Base-by-base conservation (phyloP, 2,888 invertebrate genomes). In the Caenorhabditis doughertyi region DNA sequence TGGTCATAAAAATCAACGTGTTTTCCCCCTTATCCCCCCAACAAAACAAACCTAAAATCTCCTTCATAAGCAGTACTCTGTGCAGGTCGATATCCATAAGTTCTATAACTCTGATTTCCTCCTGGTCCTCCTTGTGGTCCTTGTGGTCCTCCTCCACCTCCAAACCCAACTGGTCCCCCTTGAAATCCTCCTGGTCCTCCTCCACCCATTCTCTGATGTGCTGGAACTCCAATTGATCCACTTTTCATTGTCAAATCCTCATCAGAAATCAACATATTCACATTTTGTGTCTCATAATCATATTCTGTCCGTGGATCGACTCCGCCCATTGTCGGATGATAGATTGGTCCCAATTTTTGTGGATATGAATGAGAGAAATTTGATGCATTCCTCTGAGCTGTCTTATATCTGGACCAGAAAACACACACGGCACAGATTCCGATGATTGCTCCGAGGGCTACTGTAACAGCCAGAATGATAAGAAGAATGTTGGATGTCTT, bases 231-330 rank as follows among this genome's bases (percentile, higher is more conserved):
- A 18, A 89, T 76, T 11, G 89, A 89, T 29, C 88, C 87, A 65
- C 87, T 86, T 71, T 89, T 90, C 79, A 90, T 73, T 55, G 89
- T 85, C 60, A 88, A 72, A 56, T 90, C 89, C 51, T 92, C 92
- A 55, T 92, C 92, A 9, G 91, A 88, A 32, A 92, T 89, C n/a
- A 90, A 88, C 87, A 92, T 84, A 64, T 92, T 90, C 74, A 91
- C 68, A 87, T 91, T 90, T 89, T 91, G 82, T 7, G 81, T 81
- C 70, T 81, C 81, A 44, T 77, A 82, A 32, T 88, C 87, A 58
- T 91, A 90, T 53, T 85, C 82, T 23, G 86, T 83, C 53, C 90
- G 84, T 49, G 85, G 85, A 27, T 85, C 80, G 55, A 82, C 72
- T 27, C 81, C 55, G 7, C 29, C 55, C 56, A 85, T 71, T 29